phyloP scores from a whole-genome alignment of 2,113 vertebrate species.

The Anarrhichthys ocellatus region DNA sequence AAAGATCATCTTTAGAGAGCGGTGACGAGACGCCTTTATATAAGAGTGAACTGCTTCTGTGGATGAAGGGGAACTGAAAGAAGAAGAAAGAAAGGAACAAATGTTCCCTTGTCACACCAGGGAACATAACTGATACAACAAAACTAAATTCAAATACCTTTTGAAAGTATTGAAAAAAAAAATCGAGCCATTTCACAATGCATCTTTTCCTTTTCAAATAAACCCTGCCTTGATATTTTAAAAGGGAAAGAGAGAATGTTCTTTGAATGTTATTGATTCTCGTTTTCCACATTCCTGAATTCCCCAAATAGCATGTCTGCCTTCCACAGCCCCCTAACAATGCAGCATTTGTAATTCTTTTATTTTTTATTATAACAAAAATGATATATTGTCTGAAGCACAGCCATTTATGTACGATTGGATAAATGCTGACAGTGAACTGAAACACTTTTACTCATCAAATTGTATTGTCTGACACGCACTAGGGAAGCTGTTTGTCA shows the following conservation, averaged over 20 bases:
- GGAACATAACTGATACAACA: background rate
- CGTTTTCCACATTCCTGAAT: background rate
- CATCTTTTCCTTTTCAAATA: background rate
- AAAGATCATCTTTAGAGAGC: slow-evolving; percentile 20
- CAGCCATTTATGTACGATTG: background rate
- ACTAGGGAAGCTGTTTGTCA: background rate
- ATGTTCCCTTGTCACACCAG: background rate
- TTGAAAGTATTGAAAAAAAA: background rate
- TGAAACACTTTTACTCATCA: slow-evolving; percentile 19
- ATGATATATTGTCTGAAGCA: background rate
- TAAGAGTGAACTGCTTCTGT: slow-evolving; percentile 9
- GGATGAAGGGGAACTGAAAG: slow-evolving; percentile 5
- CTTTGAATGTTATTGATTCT: slow-evolving; percentile 1
- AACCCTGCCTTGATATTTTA: background rate
- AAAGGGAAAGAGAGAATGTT: background rate
- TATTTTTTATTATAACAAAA: background rate
- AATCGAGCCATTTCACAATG: background rate
- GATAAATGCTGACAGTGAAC: slow-evolving; percentile 9
- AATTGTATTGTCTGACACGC: background rate
- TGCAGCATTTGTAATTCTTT: background rate
- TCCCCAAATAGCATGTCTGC: background rate
- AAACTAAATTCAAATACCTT: background rate
- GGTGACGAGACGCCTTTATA: background rate
- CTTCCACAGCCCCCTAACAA: background rate
- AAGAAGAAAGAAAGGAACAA: background rate